These are phyloP conservation scores for Cherax quadricarinatus DNA, from an alignment of 1,140 invertebrate species.

Conservation along the genomic window DNA sequence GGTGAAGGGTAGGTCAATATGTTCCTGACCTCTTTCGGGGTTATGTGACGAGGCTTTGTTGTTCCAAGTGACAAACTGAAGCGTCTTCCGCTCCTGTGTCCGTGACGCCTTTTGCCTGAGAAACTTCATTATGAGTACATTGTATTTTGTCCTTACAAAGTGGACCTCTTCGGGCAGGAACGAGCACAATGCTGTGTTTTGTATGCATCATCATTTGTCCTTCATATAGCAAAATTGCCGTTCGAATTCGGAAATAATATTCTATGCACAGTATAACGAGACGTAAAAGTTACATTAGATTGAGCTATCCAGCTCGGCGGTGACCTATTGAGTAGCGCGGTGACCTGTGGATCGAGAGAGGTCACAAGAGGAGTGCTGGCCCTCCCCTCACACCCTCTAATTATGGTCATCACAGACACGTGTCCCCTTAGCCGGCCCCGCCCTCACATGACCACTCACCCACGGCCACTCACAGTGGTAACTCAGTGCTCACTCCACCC, in stretches of 20 bases:
- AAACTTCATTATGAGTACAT: too few species aligned
- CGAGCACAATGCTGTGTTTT: too few species aligned
- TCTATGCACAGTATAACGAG: too few species aligned
- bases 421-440: background rate
- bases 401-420: conserved; percentile 14
- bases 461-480: background rate
- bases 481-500: background rate
- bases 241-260: too few species aligned
- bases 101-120: too few species aligned
- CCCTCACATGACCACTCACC: background rate
- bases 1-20: background rate
- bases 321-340: background rate
- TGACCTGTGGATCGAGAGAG: background rate
- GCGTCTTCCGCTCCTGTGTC: background rate
- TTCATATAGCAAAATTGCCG: too few species aligned
- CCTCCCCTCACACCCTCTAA: conserved; percentile 21
- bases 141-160: too few species aligned
- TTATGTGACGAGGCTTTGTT: background rate
- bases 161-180: too few species aligned
- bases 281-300: too few species aligned
- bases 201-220: too few species aligned
- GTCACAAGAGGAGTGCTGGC: background rate
- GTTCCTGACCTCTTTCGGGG: background rate
- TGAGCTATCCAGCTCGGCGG: background rate
- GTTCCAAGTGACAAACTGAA: background rate